Evolutionary conservation across 2,113 vertebrate genomes (phyloP), one percentile per base, ranked within the genome.

Genomic region (Archocentrus centrarchus): DNA sequence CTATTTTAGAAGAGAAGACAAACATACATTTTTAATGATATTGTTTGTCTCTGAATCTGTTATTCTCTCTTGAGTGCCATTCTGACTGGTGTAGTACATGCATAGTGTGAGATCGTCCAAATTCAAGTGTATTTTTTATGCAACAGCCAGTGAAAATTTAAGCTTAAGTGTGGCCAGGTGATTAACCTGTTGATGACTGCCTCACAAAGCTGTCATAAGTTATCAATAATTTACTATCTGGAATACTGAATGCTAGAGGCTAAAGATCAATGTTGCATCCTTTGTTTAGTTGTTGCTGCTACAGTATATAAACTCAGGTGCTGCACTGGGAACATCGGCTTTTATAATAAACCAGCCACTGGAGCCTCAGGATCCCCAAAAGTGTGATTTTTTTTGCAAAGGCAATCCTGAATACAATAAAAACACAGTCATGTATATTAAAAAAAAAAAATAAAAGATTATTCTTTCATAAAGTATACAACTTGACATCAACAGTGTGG

Each of bases 11-110:
- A 91, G 90, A 90, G 85, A 93, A 94, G 86, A 92, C 88, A 91
- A 85, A 89, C 94, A 95, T 96, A 77, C 82, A 96, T 96, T 91
- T 95, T 95, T 96, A 93, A 95, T 96, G 93, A 90, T 83, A 90
- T 86, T 95, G 95, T 95, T 95, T 94, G 89, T 94, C 70, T 84
- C 47, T 22, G 6, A 66, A 57, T 83, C 59, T 85, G 14, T 76
- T 75, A 39, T 50, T 75, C 37, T 77, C 58, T 59, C 86, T 85
- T 77, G 86, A 84, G 89, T 75, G 81, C 82, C 57, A 32, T 81
- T 24, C 30, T 5, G 18, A 22, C 58, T 59, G 3, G 22, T 41
- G 44, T n/a, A n/a, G 17, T 75, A 68, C 39, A 75, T 11, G 59
- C 88, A 79, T 73, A 75, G 68, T 83, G 83, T 90, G 81, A 59